These are phyloP conservation scores for Apaloderma vittatum DNA, from an alignment of 2,113 vertebrate species.

Conservation along the genomic window DNA sequence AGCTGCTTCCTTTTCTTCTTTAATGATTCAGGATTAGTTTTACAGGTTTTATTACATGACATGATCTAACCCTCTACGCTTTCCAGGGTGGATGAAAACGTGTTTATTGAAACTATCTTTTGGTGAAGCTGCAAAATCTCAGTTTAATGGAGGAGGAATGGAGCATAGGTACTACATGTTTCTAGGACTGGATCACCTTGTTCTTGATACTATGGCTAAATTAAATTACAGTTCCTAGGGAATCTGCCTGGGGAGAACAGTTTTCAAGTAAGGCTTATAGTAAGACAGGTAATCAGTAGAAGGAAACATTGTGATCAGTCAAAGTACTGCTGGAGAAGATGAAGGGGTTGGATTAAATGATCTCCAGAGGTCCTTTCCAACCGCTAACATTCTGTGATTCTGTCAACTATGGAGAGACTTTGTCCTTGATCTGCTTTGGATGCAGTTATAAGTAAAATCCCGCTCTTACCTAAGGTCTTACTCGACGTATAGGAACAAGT, in stretches of 20 bases:
- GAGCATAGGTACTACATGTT: constrained; percentile 11
- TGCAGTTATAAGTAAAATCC: not conserved
- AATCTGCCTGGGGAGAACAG: not conserved
- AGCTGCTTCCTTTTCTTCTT: constrained; percentile 67
- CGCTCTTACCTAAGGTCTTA: not conserved
- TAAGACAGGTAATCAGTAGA: not conserved
- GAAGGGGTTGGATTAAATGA: not conserved
- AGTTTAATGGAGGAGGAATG: not conserved
- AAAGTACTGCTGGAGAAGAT: not conserved
- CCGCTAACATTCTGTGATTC: no score
- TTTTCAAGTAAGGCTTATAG: not conserved
- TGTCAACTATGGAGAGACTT: not conserved
- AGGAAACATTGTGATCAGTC: not conserved
- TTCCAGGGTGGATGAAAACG: constrained; percentile 3
- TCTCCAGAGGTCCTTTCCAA: no score
- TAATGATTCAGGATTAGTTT: constrained; percentile 59
- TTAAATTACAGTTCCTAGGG: not conserved
- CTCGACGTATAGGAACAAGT: not conserved
- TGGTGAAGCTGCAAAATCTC: not conserved
- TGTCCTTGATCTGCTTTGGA: not conserved
- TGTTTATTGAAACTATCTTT: not conserved
- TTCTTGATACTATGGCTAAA: not conserved
- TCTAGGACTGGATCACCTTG: constrained; percentile 18
- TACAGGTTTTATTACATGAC: constrained; percentile 54
- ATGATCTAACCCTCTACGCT: constrained; percentile 18